Evolutionary conservation across 2,888 invertebrate genomes (phyloP), one percentile per base, ranked within the genome.

Genomic region (Hydrotaea diabolus): DNA sequence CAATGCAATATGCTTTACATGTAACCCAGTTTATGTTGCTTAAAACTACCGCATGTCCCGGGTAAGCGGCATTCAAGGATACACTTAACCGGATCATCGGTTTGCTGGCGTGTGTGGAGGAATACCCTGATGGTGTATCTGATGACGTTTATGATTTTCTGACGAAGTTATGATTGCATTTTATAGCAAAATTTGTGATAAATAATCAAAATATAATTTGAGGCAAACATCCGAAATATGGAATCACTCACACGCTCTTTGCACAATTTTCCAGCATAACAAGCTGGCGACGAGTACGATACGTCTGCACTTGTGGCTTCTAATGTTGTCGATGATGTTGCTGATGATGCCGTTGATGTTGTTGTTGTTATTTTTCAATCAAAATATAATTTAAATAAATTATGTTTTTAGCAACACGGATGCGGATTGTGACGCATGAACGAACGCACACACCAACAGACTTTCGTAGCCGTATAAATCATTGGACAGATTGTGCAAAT

Each of bases 341-440:
- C 5, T 55, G 21, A 21, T 21, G 9, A 7, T 59, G 23, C 21
- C 11, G 57, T 23, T 17, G 23, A n/a, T 59, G 59, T 26, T 59
- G 57, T 26, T 59, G 59, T 15, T 59, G 59, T 59, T 59, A 59
- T 59, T 59, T 59, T 59, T 59, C 59, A 59, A 59, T 59, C 59
- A 59, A 59, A 59, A 59, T 59, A 59, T 59, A 59, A 59, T 59
- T 59, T 59, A 59, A 59, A 59, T 59, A 59, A 59, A 59, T 59
- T 59, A 59, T 26, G 59, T 23, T 59, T 59, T 59, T 59, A 26
- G 59, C 15, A 59, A 23, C 23, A 23, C 15, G 1, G 13, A 59
- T 21, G n/a, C n/a, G n/a, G n/a, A n/a, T n/a, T n/a, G n/a, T n/a
- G n/a, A n/a, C n/a, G n/a, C n/a, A n/a, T n/a, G n/a, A n/a, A n/a